A percentile compares a stretch with the other conserved stretches of the same genome.
Conservation (phyloP, 2,113 vertebrate genomes). For the Spheniscus mendiculus region DNA sequence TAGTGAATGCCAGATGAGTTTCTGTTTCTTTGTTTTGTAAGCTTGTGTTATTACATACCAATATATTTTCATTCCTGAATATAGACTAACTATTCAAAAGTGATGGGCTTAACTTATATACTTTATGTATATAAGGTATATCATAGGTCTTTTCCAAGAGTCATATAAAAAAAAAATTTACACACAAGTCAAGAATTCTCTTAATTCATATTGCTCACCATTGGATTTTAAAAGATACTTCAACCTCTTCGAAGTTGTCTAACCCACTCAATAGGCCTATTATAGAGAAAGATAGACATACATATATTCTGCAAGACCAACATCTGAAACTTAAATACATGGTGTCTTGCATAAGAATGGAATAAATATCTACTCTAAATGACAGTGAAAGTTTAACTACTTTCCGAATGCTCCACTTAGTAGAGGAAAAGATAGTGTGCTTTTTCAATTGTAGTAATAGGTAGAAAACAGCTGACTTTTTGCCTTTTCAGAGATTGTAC, state of each 20-base stretch:
- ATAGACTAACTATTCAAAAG: background rate
- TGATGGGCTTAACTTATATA: background rate
- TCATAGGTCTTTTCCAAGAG: background rate
- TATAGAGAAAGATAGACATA: background rate
- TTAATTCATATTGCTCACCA: background rate
- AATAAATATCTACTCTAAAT: background rate
- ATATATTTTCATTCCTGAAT: background rate
- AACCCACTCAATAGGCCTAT: background rate
- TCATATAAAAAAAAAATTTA: too few relatives aligned
- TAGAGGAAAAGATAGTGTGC: background rate
- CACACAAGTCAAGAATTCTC: background rate
- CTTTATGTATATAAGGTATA: background rate
- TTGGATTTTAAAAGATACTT: background rate
- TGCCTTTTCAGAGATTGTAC: background rate
- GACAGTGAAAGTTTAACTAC: background rate
- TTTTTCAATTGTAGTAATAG: background rate
- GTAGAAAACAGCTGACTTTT: background rate
- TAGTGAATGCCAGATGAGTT: background rate
- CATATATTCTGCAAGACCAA: background rate
- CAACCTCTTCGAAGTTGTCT: background rate
- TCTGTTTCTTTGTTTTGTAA: background rate
- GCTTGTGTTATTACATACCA: background rate
- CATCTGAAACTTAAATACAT: background rate
- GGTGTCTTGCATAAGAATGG: background rate
- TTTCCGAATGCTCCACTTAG: background rate